Base-by-base conservation (phyloP, 2,797 vertebrate genomes). In the Enteromius anoplus region DNA sequence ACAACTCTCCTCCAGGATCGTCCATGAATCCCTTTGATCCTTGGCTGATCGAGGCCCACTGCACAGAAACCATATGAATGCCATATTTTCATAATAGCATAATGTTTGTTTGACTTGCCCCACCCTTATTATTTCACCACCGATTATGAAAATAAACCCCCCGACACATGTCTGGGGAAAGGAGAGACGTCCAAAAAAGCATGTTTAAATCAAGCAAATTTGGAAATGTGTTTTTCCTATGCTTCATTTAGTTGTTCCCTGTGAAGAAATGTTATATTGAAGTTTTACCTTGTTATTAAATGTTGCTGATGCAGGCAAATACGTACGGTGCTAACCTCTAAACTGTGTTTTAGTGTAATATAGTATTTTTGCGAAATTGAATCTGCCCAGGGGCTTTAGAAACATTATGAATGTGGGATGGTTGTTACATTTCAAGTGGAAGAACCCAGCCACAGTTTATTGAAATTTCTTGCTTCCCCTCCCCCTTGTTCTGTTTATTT, bases 201-300 rank as follows among this genome's bases (percentile, higher is more conserved):
- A 82, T 26, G 32, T 68, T 69, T 62, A 62, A 83, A 75, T 75
- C 47, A 55, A 69, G 11, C 17, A 45, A 64, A 29, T 71, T 21
- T 53, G 21, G 26, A 78, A 81, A 78, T 85, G 60, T 81, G 70
- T 83, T 81, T 85, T 58, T 78, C 58, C 75, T 78, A 83, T 60
- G 23, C 62, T 32, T 60, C 42, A 75, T 72, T 81, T 83, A 58
- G 37, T 71, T 60, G 14, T 60, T 76, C 26, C 49, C 71, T 19
- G 29, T 42, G 15, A 47, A 45, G 40, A 58, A 58, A 85, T 71
- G 26, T 55, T 60, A 82, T 7, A 49, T 51, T 77, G 42, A 78
- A 70, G 29, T 21, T 66, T 75, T 58, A 73, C 49, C 53, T 65
- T 64, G 71, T 64, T 51, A 68, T 75, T 83, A 85, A 77, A 78